Percentiles rank a stretch among this genome's conserved stretches.
These are phyloP conservation scores for Hypsopygia costalis DNA, from an alignment of 2,888 invertebrate species.

Conservation along the genomic window DNA sequence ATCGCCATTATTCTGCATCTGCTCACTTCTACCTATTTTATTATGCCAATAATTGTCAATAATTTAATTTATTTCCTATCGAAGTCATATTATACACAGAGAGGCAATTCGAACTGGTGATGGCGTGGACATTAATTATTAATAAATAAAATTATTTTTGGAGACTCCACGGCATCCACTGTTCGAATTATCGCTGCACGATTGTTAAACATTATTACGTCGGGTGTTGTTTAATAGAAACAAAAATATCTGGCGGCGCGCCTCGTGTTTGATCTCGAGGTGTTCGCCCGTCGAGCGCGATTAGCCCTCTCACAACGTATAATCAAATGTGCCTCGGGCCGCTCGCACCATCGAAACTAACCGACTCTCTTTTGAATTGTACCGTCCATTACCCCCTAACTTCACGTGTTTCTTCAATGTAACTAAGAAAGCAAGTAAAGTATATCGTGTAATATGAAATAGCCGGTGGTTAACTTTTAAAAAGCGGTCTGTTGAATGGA, in stretches of 20 bases:
- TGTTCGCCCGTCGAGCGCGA: slow-evolving; percentile 80
- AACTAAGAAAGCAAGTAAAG: slow-evolving; percentile 22
- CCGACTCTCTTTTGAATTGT: slow-evolving; percentile 17
- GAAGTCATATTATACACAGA: too few relatives aligned
- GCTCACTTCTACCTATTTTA: too few relatives aligned
- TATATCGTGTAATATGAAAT: slow-evolving; percentile 10
- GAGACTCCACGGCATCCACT: slow-evolving; percentile 38
- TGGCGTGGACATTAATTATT: too few relatives aligned
- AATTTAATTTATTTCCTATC: too few relatives aligned
- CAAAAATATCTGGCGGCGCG: slow-evolving; percentile 81
- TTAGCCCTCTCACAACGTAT: slow-evolving; percentile 80
- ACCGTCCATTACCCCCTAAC: slow-evolving; percentile 35
- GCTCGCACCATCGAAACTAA: slow-evolving; percentile 35
- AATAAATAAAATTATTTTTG: too few relatives aligned
- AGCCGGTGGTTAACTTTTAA: slow-evolving; percentile 31
- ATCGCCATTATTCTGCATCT: too few relatives aligned
- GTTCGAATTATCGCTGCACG: slow-evolving; percentile 79
- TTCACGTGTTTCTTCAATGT: not conserved
- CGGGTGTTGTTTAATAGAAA: slow-evolving; percentile 81
- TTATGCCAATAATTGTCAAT: too few relatives aligned
- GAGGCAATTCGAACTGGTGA: too few relatives aligned
- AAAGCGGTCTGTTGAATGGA: slow-evolving; percentile 55
- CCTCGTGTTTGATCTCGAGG: slow-evolving; percentile 81
- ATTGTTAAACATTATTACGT: slow-evolving; percentile 81
- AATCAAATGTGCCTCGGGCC: slow-evolving; percentile 78